Percentiles rank a stretch among this genome's conserved stretches.
These are phyloP conservation scores for Anthoptus insignis DNA, from an alignment of 2,888 invertebrate genomes.

Conservation along the genomic window DNA sequence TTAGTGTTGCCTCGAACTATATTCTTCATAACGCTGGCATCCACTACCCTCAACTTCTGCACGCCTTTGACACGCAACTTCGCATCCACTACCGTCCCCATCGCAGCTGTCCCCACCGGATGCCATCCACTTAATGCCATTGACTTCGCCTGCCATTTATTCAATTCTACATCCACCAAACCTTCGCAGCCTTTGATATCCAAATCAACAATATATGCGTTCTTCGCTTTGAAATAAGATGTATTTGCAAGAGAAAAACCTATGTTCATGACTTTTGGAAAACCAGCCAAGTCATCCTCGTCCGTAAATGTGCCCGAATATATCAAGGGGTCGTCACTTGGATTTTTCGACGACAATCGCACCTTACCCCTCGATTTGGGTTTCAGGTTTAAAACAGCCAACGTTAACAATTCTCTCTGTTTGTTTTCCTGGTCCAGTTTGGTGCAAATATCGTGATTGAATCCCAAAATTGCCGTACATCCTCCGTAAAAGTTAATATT, in stretches of 20 bases:
- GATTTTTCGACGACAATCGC: constrained; percentile 58
- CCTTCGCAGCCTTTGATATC: constrained; percentile 58
- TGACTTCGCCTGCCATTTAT: constrained; percentile 73
- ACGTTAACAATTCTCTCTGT: constrained; percentile 61
- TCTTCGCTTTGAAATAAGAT: constrained; percentile 61
- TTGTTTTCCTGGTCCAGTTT: constrained; percentile 57
- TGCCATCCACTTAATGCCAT: constrained; percentile 75
- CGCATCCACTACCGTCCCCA: constrained; percentile 69
- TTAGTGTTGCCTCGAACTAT: constrained; percentile 74
- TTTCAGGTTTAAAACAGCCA: constrained; percentile 69
- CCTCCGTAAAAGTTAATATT: constrained; percentile 53
- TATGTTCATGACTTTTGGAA: constrained; percentile 59
- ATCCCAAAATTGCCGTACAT: constrained; percentile 60
- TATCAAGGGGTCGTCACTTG: constrained; percentile 64
- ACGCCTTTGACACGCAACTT: constrained; percentile 63
- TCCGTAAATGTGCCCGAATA: constrained; percentile 68
- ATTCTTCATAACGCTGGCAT: constrained; percentile 73
- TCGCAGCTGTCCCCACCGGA: constrained; percentile 70
- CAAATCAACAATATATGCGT: constrained; percentile 62
- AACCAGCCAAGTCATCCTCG: constrained; percentile 60
- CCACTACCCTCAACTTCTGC: constrained; percentile 64
- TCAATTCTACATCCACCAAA: constrained; percentile 61
- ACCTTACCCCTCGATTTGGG: constrained; percentile 72
- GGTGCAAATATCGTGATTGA: constrained; percentile 59
- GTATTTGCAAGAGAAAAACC: constrained; percentile 62